Evolutionary conservation across 2,888 invertebrate species (phyloP).

Genomic region (Stomorhina lunata): DNA sequence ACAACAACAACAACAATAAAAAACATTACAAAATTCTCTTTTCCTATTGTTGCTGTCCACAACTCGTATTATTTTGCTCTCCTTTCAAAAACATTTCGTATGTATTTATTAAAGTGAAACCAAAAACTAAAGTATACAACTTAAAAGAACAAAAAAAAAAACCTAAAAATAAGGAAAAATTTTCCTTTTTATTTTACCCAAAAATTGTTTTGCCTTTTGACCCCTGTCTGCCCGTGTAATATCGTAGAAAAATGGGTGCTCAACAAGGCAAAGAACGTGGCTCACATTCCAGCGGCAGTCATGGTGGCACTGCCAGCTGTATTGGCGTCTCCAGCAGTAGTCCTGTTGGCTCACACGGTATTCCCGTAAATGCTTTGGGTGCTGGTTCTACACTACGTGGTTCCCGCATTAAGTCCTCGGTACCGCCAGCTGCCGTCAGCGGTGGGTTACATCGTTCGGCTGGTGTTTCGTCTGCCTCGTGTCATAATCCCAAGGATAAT

Average conservation of each 20-base stretch:
- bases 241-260: constrained; percentile 96
- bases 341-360: constrained; percentile 76
- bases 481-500: constrained; percentile 86
- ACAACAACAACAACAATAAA: background rate
- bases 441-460: constrained; percentile 67
- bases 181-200: background rate
- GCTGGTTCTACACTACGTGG: constrained; percentile 85
- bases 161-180: constrained; percentile 4
- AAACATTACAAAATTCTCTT: background rate
- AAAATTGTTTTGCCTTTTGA: constrained; percentile 4
- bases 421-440: constrained; percentile 68
- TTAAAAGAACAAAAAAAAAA: background rate
- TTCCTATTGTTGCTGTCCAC: background rate
- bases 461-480: constrained; percentile 43
- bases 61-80: background rate
- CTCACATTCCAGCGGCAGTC: constrained; percentile 76
- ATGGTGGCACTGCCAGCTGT: constrained; percentile 77
- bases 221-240: no score
- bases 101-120: background rate
- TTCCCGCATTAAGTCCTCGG: constrained; percentile 84
- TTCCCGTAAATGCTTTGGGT: constrained; percentile 76
- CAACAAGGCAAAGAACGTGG: constrained; percentile 96
- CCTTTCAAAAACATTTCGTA: background rate
- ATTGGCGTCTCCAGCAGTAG: constrained; percentile 82
- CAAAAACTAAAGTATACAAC: background rate